phyloP scores from a whole-genome alignment of 2,797 vertebrate genomes.

The Phoeniculus purpureus region DNA sequence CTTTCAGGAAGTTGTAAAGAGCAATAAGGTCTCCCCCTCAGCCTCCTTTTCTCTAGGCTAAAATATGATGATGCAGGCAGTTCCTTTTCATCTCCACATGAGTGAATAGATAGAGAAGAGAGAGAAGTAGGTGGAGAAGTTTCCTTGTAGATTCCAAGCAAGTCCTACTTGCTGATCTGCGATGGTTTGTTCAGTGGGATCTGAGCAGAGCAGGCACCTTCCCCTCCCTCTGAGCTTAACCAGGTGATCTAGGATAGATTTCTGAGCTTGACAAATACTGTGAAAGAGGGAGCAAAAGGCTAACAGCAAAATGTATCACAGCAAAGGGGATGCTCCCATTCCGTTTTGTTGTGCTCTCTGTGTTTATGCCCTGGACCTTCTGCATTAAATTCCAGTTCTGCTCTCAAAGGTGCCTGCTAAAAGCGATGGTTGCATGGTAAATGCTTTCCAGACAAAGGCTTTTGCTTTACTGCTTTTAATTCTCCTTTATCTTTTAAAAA shows the following conservation, averaged over 20 bases:
- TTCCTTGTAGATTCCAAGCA: not conserved
- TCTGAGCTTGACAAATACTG: not conserved
- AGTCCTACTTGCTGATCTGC: not conserved
- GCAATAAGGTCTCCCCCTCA: too few species aligned
- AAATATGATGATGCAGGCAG: not conserved
- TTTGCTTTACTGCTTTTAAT: not conserved
- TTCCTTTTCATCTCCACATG: not conserved
- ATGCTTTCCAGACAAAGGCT: not conserved
- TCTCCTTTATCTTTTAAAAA: not conserved
- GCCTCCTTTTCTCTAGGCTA: too few species aligned
- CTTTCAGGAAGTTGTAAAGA: too few species aligned
- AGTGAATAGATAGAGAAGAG: not conserved
- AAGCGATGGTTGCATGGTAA: not conserved
- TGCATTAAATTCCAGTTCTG: not conserved
- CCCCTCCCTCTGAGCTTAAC: not conserved
- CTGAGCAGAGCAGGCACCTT: not conserved
- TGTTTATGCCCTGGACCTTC: not conserved
- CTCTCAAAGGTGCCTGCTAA: not conserved
- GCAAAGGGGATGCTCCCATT: not conserved
- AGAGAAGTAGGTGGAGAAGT: not conserved
- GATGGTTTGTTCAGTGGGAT: rapidly evolving
- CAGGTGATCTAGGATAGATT: not conserved
- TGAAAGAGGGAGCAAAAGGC: not conserved
- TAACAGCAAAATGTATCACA: not conserved
- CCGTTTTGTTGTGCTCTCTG: not conserved